These are phyloP conservation scores for Arctia plantaginis DNA, from an alignment of 2,888 invertebrate genomes.

Conservation along the genomic window DNA sequence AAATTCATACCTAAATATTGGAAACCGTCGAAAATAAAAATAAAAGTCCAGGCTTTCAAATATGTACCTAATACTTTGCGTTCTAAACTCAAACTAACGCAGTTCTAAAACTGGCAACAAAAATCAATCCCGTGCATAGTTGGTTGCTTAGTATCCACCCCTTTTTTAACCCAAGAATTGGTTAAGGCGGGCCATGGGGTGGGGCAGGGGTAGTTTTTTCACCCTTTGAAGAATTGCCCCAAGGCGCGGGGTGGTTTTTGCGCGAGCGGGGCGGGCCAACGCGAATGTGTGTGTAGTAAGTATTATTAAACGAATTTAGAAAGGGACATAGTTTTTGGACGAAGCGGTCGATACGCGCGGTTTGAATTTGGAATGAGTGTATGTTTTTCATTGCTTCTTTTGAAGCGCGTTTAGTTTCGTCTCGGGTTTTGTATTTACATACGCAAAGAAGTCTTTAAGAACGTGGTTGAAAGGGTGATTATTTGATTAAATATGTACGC, in stretches of 20 bases:
- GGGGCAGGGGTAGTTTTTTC: conserved; percentile 76
- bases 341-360: conserved; percentile 59
- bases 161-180: conserved; percentile 86
- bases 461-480: neutral
- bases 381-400: conserved; percentile 37
- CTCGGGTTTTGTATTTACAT: neutral
- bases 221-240: conserved; percentile 86
- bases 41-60: conserved; percentile 31
- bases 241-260: conserved; percentile 79
- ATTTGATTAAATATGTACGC: neutral
- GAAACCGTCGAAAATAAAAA: neutral
- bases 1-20: neutral
- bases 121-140: conserved; percentile 77
- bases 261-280: conserved; percentile 61
- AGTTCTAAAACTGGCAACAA: conserved; percentile 60
- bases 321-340: conserved; percentile 82
- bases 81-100: conserved; percentile 51
- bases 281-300: conserved; percentile 75
- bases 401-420: conserved; percentile 9
- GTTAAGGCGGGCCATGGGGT: conserved; percentile 77
- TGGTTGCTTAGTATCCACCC: conserved; percentile 84
- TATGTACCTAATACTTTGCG: conserved; percentile 28
- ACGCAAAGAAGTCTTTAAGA: neutral
- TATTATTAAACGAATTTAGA: conserved; percentile 80
- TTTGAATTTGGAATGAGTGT: conserved; percentile 51